Base-by-base conservation (phyloP, 2,113 vertebrate genomes). In the Leptobrachium leishanense region DNA sequence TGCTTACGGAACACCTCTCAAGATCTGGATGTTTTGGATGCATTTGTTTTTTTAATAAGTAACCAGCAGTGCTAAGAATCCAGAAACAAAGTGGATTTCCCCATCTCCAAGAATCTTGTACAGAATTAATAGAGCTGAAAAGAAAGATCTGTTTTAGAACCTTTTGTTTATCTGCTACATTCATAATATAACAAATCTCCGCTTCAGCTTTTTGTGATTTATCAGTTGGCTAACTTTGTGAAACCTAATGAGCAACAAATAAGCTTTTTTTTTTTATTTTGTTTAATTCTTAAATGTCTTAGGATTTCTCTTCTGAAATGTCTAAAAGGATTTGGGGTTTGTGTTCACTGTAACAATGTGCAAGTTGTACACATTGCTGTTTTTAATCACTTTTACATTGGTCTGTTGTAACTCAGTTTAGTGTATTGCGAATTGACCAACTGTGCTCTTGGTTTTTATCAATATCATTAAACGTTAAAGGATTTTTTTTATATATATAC, bases 341-440 rank as follows among this genome's bases (percentile, higher is more conserved):
- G 57, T 53, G 78, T 74, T 74, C 13, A 65, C 59, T 79, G 77
- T 79, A 66, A 79, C 77, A 79, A 71, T 67, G 77, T 73, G 64
- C 70, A 43, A 65, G n/a, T 43, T 81, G 64, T 80, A 81, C 71
- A 81, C 78, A 72, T 20, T 62, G 72, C 71, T 81, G 78, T 81
- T 81, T 80, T 81, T 80, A 31, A 81, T 81, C 78, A 68, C 78
- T 74, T 81, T 81, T 81, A 81, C 78, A 81, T 81, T 81, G 78
- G 42, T 80, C 59, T 81, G 78, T 81, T 81, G 78, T 81, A 81
- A 68, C 71, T 67, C 20, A 74, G 78, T 81, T 71, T 74, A 74
- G 78, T 81, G 72, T 81, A 73, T 79, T 67, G 59, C 65, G 69
- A 79, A 20, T 42, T 74, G 71, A 81, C 64, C 78, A 68, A 72